Evolutionary conservation across 2,888 invertebrate genomes (phyloP), one percentile per base, ranked within the genome.

Genomic region (Heteromyza rotundicornis): DNA sequence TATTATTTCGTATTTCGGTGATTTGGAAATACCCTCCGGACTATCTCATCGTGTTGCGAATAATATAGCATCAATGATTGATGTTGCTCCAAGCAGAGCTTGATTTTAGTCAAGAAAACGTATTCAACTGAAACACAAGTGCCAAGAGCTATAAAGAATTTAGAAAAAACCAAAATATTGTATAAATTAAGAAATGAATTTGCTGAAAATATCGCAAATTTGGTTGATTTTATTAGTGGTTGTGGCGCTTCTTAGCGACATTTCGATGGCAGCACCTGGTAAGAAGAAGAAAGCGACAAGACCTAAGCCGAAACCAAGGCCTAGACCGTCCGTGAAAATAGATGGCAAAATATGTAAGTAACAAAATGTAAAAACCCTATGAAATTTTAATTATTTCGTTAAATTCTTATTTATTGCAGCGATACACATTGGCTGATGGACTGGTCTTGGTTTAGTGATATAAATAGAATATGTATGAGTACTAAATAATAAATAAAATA

Each of bases 371-470:
- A n/a, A n/a, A n/a, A n/a, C n/a, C n/a, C n/a, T n/a, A n/a, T n/a
- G n/a, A n/a, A n/a, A n/a, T n/a, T 24, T 32, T 24, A 35, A 8
- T 8, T 12, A 36, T 20, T 17, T 14, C n/a, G 7, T 36, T 16
- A 19, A 44, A 2, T 14, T 24, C 44, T 24, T 44, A 40, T 24
- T n/a, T 44, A n/a, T 24, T 44, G 5, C 22, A 56, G 56, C 36
- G 44, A 24, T 56, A 16, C 40, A 44, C 14, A 56, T 56, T 23
- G 56, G 56, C n/a, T 56, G 44, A 56, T 23, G 5, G 12, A 32
- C 12, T 32, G 32, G n/a, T n/a, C n/a, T n/a, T n/a, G n/a, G n/a
- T n/a, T n/a, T n/a, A n/a, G n/a, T n/a, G n/a, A n/a, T n/a, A n/a
- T n/a, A n/a, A n/a, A n/a, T n/a, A n/a, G n/a, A n/a, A n/a, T n/a